Base-by-base conservation (phyloP, 64 coral and sea anemone species). In the Cladopsammia gracilis region DNA sequence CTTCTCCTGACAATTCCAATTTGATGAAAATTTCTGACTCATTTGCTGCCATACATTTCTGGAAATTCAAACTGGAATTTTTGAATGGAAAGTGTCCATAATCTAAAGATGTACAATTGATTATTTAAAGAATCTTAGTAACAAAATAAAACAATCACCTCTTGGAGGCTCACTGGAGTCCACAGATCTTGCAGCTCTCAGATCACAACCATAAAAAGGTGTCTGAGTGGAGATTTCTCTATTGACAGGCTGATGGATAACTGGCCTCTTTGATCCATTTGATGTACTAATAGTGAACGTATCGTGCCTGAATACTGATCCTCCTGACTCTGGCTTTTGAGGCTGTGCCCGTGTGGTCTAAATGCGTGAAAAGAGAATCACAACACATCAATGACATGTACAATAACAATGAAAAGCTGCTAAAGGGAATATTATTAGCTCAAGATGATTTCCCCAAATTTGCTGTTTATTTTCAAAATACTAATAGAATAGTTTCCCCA, bases 81-180 rank as follows among this genome's bases (percentile, higher is more conserved):
- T 34, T 34, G 34, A 34, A 34, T 34, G 34, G 34, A 34, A 34
- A 34, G 34, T 34, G 34, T 34, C 34, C 34, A 34, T 34, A 34
- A 34, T 34, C 34, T 34, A 34, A 34, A 34, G 34, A 34, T 34
- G 0, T 1, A 34, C 34, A 34, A 0, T 34, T 34, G 34, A 34
- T 34, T 34, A 34, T 3, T 45, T 68, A 22, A 72, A 43, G 12
- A 7, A 56, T 12, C 7, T 7, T 10, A 56, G 12, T 10, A 3
- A 56, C 7, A 56, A 56, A 12, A 56, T 0, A 12, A 3, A 3
- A 23, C 0, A 69, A 7, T 10, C 43, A 97, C 92, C 92, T 93
- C 81, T 71, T 45, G 85, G 64, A 44, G 92, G 92, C 20, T 97
- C 95, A 58, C 82, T 90, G 47, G 96, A 97, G 78, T 97, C 96